phyloP scores from a whole-genome alignment of 2,888 invertebrate species.

The Morpho deidamia region DNA sequence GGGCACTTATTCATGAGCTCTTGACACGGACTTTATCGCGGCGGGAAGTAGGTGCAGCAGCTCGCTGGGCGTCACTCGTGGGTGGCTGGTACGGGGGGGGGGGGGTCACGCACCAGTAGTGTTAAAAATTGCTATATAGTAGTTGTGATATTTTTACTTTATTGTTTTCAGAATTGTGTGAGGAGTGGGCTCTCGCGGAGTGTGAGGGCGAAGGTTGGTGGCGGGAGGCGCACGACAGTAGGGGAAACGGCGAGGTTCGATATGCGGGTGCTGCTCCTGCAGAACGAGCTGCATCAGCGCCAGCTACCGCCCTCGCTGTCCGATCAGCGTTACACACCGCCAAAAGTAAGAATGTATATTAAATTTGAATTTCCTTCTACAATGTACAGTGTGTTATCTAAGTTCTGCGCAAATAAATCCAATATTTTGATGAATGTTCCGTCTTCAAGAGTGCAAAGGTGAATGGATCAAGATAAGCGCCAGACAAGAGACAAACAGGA shows the following conservation, averaged over 20 bases:
- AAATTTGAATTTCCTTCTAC: not conserved
- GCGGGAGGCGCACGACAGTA: constrained; percentile 60
- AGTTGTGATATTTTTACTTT: too few relatives aligned
- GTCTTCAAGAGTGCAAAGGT: not conserved
- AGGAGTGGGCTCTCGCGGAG: constrained; percentile 82
- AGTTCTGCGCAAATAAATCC: not conserved
- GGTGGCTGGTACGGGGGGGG: too few relatives aligned
- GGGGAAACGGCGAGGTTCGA: constrained; percentile 82
- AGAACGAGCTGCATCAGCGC: constrained; percentile 85
- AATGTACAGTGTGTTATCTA: not conserved
- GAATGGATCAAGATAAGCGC: not conserved
- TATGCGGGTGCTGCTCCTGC: constrained; percentile 89
- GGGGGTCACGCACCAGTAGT: too few relatives aligned
- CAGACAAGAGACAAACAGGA: not conserved
- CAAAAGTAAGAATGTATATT: constrained; percentile 55
- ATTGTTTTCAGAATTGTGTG: constrained; percentile 78
- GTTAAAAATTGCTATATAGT: too few relatives aligned
- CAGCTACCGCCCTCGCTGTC: constrained; percentile 89
- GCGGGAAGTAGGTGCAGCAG: too few relatives aligned
- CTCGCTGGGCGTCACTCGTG: too few relatives aligned
- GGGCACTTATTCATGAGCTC: too few relatives aligned
- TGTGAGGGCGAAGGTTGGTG: constrained; percentile 78
- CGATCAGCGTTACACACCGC: constrained; percentile 85
- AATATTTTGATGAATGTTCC: constrained; percentile 1
- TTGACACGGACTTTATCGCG: too few relatives aligned